Percentiles rank a stretch among this genome's conserved stretches.
phyloP scores from a whole-genome alignment of 1,140 invertebrate genomes.

The Papilio glaucus region DNA sequence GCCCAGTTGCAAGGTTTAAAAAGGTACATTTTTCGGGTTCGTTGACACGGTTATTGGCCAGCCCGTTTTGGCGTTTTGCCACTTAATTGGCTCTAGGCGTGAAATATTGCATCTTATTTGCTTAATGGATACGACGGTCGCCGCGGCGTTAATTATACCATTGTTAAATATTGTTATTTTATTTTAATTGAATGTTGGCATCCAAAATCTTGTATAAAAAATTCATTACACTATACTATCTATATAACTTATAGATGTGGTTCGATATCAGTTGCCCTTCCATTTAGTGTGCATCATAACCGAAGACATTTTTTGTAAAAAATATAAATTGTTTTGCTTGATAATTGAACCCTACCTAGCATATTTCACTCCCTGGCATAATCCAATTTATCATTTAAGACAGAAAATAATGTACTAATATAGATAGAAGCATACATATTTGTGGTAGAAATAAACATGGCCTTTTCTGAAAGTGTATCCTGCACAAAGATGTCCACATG shows the following conservation, averaged over 20 bases:
- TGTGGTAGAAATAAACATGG: not conserved
- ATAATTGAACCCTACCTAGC: too few species aligned
- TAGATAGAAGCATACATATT: too few species aligned
- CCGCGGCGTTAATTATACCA: not conserved
- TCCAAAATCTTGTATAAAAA: too few species aligned
- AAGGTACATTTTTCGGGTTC: conserved; percentile 38
- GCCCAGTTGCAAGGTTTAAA: conserved; percentile 49
- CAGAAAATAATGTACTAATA: too few species aligned
- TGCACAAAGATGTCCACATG: not conserved
- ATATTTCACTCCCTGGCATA: too few species aligned
- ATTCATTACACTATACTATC: too few species aligned
- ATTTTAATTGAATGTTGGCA: not conserved
- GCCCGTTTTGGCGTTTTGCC: conserved; percentile 22
- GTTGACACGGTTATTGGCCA: conserved; percentile 29
- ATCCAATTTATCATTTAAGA: too few species aligned
- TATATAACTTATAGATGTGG: too few species aligned
- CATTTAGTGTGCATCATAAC: too few species aligned
- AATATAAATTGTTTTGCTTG: too few species aligned
- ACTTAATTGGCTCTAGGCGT: conserved; percentile 27
- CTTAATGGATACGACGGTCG: conserved; percentile 1
- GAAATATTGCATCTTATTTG: conserved; percentile 24
- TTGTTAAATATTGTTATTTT: not conserved
- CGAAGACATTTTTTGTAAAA: too few species aligned
- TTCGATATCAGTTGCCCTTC: too few species aligned
- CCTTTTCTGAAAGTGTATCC: not conserved